Percentiles rank a stretch among this genome's conserved stretches.
These are phyloP conservation scores for Artemisiospiza belli DNA, from an alignment of 2,113 vertebrate genomes.

Conservation along the genomic window DNA sequence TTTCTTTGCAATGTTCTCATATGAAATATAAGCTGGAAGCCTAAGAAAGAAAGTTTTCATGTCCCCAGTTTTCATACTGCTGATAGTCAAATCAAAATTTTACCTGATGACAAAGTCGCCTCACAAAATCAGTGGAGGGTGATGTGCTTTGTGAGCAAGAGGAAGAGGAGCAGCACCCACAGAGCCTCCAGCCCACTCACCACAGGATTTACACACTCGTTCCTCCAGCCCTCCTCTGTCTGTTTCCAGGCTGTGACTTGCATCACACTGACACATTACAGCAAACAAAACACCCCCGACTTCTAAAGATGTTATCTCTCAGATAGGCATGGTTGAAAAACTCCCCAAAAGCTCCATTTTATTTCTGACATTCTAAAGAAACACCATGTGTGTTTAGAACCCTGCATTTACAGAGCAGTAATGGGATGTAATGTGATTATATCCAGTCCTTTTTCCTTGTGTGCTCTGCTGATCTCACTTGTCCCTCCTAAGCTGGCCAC, in stretches of 20 bases:
- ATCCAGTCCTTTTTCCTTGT: not conserved
- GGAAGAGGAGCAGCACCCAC: not conserved
- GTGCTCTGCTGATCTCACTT: not conserved
- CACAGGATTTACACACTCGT: fast-evolving
- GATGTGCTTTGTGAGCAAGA: not conserved
- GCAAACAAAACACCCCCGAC: not conserved
- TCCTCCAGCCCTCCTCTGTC: not conserved
- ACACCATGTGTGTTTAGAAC: not conserved
- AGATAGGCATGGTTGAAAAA: not conserved
- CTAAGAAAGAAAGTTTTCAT: not conserved
- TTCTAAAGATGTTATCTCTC: not conserved
- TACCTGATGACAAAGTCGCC: not conserved
- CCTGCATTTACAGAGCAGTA: fast-evolving
- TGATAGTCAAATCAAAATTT: not conserved
- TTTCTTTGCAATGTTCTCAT: not conserved
- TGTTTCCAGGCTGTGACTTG: not conserved
- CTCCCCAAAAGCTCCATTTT: not conserved
- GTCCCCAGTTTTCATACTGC: not conserved
- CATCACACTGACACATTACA: not conserved
- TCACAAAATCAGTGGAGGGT: not conserved
- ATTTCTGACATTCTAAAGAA: not conserved
- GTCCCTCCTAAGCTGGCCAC: not conserved
- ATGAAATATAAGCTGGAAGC: not conserved
- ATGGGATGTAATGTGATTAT: fast-evolving
- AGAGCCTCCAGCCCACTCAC: not conserved